Evolutionary conservation across 53 echinoderm and acorn worm genomes (phyloP), one percentile per base, ranked within the genome.

Genomic region (Paracentrotus lividus): DNA sequence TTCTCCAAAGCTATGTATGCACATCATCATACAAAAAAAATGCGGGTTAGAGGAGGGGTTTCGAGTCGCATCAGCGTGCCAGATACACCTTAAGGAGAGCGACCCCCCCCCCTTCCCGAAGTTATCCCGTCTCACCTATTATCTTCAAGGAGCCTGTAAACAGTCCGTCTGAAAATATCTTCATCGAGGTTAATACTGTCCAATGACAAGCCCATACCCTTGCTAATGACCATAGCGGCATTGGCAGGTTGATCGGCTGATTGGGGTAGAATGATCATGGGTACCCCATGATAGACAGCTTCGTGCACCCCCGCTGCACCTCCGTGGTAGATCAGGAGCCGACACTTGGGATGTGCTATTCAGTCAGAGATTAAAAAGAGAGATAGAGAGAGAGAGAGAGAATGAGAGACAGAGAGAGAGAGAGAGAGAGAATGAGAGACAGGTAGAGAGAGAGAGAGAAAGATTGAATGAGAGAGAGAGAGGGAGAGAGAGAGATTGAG

Each of bases 251-350:
- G 94, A 33, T 94, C 94, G 13, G 61, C 94, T 5, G 42, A 10
- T 20, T 85, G 67, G 0, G 94, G 94, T 26, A 94, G 85, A 32
- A 94, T 51, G n/a, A 94, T 40, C 94, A 94, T 94, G 33, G 94
- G 94, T 10, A 94, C 85, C 0, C 94, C 94, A 56, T 92, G 86
- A 44, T 34, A 49, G 5, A 92, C 60, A 21, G 85, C 84, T 49
- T 94, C 94, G 29, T 77, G 59, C 23, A 94, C 92, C 49, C 94
- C 92, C 31, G 81, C 91, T 24, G 89, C 88, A 18, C 94, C 94
- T 23, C 94, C 94, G 67, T 94, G 94, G 86, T 94, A 94, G 40
- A 94, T 94, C 9, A 94, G 72, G 16, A 94, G 56, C 8, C 92
- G 65, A 60, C 69, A 49, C 68, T 86, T 92, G 2, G 94, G 91